These are phyloP conservation scores for Cheilosia soror DNA, from an alignment of 2,888 invertebrate species.

Conservation along the genomic window DNA sequence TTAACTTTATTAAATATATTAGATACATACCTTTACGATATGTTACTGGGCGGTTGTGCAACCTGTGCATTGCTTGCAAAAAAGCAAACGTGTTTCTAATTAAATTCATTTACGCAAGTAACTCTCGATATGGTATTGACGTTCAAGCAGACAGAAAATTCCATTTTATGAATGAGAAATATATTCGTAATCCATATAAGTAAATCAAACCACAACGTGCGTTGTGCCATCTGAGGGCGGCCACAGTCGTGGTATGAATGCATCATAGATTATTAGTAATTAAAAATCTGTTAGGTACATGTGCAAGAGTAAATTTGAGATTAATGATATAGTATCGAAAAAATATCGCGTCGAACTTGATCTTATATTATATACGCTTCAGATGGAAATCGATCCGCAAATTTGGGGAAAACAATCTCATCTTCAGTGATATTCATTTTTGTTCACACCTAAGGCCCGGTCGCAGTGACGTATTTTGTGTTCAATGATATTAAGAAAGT, in stretches of 20 bases:
- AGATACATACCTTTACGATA: no score
- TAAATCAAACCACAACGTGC: neutral
- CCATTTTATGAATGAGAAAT: neutral
- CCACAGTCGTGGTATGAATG: neutral
- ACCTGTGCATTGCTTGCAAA: neutral
- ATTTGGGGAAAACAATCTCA: no score
- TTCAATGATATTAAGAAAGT: no score
- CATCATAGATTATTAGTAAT: neutral
- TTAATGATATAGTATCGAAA: neutral
- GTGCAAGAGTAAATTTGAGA: neutral
- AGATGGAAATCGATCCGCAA: no score
- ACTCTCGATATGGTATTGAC: neutral
- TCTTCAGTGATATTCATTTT: no score
- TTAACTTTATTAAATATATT: no score
- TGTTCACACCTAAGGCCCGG: no score
- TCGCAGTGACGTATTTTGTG: no score
- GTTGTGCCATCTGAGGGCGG: neutral
- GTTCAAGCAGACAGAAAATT: neutral
- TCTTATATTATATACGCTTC: no score
- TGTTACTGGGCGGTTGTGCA: neutral
- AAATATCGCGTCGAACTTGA: no score
- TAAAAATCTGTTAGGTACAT: no score
- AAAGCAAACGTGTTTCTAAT: neutral
- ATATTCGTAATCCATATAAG: neutral
- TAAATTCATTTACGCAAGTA: conserved; percentile 1